Base-by-base conservation (phyloP, 2,888 invertebrate genomes). In the Lithophane socia region DNA sequence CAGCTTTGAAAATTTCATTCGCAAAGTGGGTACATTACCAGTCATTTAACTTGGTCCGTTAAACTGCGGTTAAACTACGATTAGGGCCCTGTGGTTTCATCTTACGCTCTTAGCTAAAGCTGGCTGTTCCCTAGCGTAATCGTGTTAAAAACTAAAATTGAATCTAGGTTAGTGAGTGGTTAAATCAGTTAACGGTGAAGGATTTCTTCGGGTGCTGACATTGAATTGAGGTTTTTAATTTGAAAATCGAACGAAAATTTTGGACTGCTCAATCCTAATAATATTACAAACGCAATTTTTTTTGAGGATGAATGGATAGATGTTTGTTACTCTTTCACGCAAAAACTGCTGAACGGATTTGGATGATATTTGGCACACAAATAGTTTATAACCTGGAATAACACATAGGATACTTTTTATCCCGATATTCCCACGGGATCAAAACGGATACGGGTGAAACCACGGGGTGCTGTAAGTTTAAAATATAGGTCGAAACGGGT, bases 1-100 rank as follows among this genome's bases (percentile, higher is more conserved):
- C 42, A 64, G 58, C 42, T 84, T 79, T 49, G 68, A 72, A 85
- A 69, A 58, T 93, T 92, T 93, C 87, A 93, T 92, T 93, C 90
- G 85, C 91, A 91, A 94, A 93, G 93, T 92, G 91, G 92, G 90
- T 92, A 92, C 94, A 94, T 94, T 94, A 93, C 90, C 91, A 91
- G 92, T 91, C 90, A 91, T 94, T 94, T 92, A 94, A 95, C 93
- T 94, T 94, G 79, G 85, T 79, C 90, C 90, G 92, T 94, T 93
- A 93, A 94, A 94, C 92, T 93, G 89, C 70, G 89, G 90, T 86
- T 89, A 87, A 91, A 93, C 91, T 90, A 90, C 88, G 92, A 92
- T 94, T 92, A 93, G 87, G 86, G 87, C 74, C 72, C 74, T 68
- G 87, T 80, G 90, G 90, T 89, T 90, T 87, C 86, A 76, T 87